phyloP scores from a whole-genome alignment of 2,113 vertebrate species.

The Semnornis frantzii region DNA sequence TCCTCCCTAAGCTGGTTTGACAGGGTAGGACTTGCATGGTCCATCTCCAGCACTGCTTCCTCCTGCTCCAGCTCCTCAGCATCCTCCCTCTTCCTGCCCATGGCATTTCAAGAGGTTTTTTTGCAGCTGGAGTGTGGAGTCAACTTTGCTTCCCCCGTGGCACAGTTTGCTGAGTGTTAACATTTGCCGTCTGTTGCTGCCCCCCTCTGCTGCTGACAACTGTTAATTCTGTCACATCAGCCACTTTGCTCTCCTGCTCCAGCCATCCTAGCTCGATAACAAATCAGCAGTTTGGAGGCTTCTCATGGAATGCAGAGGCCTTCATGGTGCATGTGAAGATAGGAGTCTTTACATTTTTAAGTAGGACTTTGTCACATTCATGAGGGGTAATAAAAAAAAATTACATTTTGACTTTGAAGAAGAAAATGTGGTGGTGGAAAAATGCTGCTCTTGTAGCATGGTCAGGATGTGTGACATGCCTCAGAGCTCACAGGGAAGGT shows the following conservation, averaged over 20 bases:
- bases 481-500: conserved; percentile 38
- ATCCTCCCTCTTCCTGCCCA: neutral
- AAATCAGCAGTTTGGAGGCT: conserved; percentile 42
- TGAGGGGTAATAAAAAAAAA: conserved; percentile 42
- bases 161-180: neutral
- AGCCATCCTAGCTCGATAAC: conserved; percentile 8
- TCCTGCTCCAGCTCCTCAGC: neutral
- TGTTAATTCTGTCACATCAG: conserved; percentile 57
- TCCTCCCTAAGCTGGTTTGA: neutral
- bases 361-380: conserved; percentile 29
- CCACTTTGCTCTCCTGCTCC: conserved; percentile 45
- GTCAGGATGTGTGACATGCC: neutral
- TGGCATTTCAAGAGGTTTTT: neutral
- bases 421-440: neutral
- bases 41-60: neutral
- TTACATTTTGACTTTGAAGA: conserved; percentile 50
- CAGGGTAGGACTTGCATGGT: neutral
- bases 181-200: neutral
- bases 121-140: neutral
- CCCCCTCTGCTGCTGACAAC: conserved; percentile 14
- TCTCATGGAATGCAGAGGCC: neutral
- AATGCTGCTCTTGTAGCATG: neutral
- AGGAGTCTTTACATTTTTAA: conserved; percentile 49
- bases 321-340: conserved; percentile 3
- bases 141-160: neutral